Conservation (phyloP, 2,888 invertebrate species). For the Colostygia pectinataria region DNA sequence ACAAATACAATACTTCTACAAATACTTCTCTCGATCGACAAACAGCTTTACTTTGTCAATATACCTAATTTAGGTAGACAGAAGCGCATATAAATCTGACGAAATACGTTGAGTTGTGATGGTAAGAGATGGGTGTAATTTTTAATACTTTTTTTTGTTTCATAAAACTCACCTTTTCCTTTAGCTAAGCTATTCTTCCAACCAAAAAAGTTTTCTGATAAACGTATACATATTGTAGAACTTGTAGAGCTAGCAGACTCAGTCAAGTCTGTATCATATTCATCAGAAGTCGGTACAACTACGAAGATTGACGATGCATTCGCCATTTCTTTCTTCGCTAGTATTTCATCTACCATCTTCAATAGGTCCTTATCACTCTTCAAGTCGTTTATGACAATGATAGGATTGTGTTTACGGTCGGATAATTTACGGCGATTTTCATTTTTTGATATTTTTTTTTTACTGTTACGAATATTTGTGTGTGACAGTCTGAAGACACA, state of each 20-base stretch:
- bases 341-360: constrained; percentile 41
- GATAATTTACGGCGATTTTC: background rate
- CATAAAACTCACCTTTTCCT: constrained; percentile 34
- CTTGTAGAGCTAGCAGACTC: constrained; percentile 38
- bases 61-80: too few relatives aligned
- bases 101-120: too few relatives aligned
- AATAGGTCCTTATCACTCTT: constrained; percentile 36
- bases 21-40: too few relatives aligned
- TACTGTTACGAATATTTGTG: constrained; percentile 6
- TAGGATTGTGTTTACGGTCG: constrained; percentile 19
- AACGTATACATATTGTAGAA: constrained; percentile 45
- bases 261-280: constrained; percentile 33
- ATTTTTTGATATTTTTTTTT: constrained; percentile 5
- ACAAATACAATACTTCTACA: too few relatives aligned
- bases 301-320: constrained; percentile 49
- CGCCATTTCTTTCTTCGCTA: constrained; percentile 34
- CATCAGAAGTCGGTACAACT: constrained; percentile 47
- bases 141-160: too few relatives aligned
- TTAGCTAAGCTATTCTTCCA: constrained; percentile 25
- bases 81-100: too few relatives aligned
- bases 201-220: constrained; percentile 38
- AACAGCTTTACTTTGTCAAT: too few relatives aligned
- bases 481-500: constrained; percentile 35
- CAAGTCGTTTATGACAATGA: constrained; percentile 40
- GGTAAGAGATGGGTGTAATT: too few relatives aligned